These are phyloP conservation scores for Zoanthus sansibaricus DNA, from an alignment of 92 coral and sea anemone species.

Conservation along the genomic window DNA sequence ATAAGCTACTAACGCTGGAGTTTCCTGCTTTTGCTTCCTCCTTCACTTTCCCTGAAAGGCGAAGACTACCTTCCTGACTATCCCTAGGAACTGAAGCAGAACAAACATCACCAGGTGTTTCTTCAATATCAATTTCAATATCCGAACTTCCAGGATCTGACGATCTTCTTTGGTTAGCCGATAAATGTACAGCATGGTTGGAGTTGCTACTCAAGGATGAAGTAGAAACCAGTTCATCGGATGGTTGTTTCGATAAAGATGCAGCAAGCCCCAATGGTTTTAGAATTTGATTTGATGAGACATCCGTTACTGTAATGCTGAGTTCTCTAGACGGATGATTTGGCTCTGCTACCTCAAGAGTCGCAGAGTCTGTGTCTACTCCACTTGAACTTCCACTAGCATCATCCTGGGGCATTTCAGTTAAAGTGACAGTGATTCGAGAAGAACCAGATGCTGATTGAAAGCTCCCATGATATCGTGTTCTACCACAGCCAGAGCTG, in stretches of 20 bases:
- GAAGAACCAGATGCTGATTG: conserved; percentile 45
- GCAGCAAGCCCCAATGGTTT: conserved; percentile 9
- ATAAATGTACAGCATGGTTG: conserved; percentile 1
- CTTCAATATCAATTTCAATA: conserved; percentile 85
- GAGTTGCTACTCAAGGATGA: conserved; percentile 27
- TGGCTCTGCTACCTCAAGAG: conserved; percentile 29
- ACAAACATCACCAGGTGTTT: conserved; percentile 39
- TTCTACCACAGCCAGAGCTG: conserved; percentile 69
- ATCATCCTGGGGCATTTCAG: conserved; percentile 72
- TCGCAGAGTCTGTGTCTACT: conserved; percentile 86
- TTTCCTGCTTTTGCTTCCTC: not conserved
- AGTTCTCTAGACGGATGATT: conserved; percentile 36
- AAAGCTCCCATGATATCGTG: conserved; percentile 57
- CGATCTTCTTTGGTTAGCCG: conserved; percentile 49
- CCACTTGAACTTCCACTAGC: conserved; percentile 93
- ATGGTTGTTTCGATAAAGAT: conserved; percentile 5
- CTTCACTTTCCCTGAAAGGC: not conserved
- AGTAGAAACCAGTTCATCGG: not conserved
- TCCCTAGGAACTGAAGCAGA: not conserved
- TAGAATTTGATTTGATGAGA: conserved; percentile 7
- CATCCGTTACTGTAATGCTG: conserved; percentile 42
- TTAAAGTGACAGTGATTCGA: conserved; percentile 45
- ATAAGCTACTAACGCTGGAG: conserved; percentile 8
- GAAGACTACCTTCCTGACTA: conserved; percentile 27
- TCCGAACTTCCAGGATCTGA: conserved; percentile 87